Evolutionary conservation across 2,113 vertebrate species (phyloP).

Genomic region (Narcine bancroftii): DNA sequence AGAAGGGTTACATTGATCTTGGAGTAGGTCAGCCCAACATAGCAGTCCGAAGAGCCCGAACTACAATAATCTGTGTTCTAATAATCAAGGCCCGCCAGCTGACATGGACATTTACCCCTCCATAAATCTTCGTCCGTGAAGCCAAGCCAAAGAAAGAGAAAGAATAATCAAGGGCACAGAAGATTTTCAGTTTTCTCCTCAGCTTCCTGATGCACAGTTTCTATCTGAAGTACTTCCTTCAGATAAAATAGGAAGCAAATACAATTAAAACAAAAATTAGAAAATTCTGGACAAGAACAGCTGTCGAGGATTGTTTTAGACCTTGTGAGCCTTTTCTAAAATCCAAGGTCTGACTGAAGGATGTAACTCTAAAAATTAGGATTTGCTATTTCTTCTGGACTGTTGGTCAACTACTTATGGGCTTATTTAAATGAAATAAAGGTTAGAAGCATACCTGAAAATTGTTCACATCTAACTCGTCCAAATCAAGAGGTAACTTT

Average conservation of each 20-base stretch:
- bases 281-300: not conserved
- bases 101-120: too few species aligned
- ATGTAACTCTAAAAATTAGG: not conserved
- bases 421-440: not conserved
- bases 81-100: too few species aligned
- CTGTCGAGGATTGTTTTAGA: not conserved
- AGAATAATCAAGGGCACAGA: not conserved
- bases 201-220: not conserved
- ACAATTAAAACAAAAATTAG: not conserved
- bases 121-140: too few species aligned
- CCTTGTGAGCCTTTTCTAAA: not conserved
- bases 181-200: not conserved
- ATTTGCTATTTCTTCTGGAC: not conserved
- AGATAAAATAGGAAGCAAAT: not conserved
- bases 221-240: not conserved
- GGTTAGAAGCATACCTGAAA: not conserved
- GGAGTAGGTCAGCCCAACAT: too few species aligned
- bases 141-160: too few species aligned
- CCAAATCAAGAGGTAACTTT: not conserved
- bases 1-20: too few species aligned
- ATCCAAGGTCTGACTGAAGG: not conserved
- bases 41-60: too few species aligned
- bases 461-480: not conserved
- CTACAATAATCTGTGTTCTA: too few species aligned
- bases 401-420: not conserved